Evolutionary conservation across 2,888 invertebrate genomes (phyloP), one percentile per base, ranked within the genome.

Genomic region (Girardia tigrina): DNA sequence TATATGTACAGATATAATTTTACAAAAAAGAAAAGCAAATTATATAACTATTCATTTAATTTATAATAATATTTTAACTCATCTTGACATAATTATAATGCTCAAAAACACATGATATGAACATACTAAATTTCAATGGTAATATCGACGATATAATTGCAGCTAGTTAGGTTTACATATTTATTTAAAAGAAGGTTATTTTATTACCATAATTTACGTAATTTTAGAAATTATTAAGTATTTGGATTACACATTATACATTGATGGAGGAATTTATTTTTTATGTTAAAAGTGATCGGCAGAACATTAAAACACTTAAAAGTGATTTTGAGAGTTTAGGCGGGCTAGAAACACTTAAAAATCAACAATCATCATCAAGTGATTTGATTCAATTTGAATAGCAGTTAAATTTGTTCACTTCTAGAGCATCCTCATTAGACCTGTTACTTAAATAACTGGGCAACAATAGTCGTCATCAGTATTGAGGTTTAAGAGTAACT

Each of bases 281-380:
- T 4, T n/a, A 56, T 56, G n/a, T n/a, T n/a, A 20, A 56, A 56
- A 56, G 56, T 56, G 56, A 56, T 56, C n/a, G 56, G n/a, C 56
- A 56, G 56, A 56, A 56, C 56, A 56, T 56, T 56, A 56, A 56
- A 56, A 56, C 56, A 56, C 56, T 56, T 56, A 56, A 56, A 56
- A 56, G 56, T 56, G 56, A 56, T 23, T 56, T 56, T 56, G 56
- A 56, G 56, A 56, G 56, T 56, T 23, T 8, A 56, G 23, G 56
- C 56, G 56, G 56, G 56, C 56, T 56, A 56, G 56, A 56, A 56
- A 56, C 56, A 56, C 56, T 56, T 56, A 56, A 56, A 56, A 56
- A 56, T 56, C 56, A 56, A 56, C 56, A 56, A 56, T 56, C 56
- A 56, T 56, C 56, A 56, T 56, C 56, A n/a, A 56, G 56, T 12